These are phyloP conservation scores for Melolontha melolontha DNA, from an alignment of 2,888 invertebrate genomes.

Conservation along the genomic window DNA sequence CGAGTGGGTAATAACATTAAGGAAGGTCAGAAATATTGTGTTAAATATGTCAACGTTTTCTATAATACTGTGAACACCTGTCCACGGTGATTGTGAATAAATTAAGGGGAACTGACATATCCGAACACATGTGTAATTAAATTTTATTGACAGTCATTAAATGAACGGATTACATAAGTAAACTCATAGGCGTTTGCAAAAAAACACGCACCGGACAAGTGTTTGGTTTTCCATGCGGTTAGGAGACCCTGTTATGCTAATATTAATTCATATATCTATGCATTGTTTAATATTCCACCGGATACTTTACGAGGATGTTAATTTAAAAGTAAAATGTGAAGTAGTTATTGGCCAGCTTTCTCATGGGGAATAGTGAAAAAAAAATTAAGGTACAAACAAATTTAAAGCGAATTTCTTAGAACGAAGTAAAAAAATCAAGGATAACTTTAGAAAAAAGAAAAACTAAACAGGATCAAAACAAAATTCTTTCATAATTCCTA, in stretches of 20 bases:
- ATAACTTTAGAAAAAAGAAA: too few relatives aligned
- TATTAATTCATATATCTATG: not conserved
- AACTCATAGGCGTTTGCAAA: not conserved
- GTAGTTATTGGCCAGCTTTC: too few relatives aligned
- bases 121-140: slow-evolving; percentile 12
- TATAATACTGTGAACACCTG: slow-evolving; percentile 22
- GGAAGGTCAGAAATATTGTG: slow-evolving; percentile 28
- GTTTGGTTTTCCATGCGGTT: slow-evolving; percentile 21
- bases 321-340: too few relatives aligned
- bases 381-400: too few relatives aligned
- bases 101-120: not conserved
- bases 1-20: slow-evolving; percentile 23
- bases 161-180: slow-evolving; percentile 20
- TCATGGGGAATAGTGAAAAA: too few relatives aligned
- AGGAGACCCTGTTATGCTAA: not conserved
- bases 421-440: too few relatives aligned
- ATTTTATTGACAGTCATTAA: slow-evolving; percentile 15
- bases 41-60: slow-evolving; percentile 30
- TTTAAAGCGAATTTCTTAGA: too few relatives aligned
- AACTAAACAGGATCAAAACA: too few relatives aligned
- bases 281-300: slow-evolving; percentile 7
- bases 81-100: slow-evolving; percentile 16
- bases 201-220: slow-evolving; percentile 11
- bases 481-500: too few relatives aligned
- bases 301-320: slow-evolving; percentile 1